phyloP scores from a whole-genome alignment of 2,797 vertebrate genomes.

The Rousettus madagascariensis region DNA sequence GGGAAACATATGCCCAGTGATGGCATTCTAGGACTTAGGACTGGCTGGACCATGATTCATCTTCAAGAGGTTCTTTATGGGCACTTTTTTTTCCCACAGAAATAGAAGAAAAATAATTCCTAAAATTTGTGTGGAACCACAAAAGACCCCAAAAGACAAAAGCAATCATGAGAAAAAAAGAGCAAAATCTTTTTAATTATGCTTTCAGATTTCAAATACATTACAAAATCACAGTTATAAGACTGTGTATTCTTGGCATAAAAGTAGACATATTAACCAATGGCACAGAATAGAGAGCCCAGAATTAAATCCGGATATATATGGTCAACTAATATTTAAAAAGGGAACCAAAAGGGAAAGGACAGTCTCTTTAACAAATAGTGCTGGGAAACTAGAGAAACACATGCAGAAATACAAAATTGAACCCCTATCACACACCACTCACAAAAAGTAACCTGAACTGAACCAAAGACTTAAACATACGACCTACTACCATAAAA shows the following conservation, averaged over 20 bases:
- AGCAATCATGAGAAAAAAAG: no score
- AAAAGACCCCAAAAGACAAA: no score
- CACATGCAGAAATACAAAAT: not conserved
- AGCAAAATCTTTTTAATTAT: not conserved
- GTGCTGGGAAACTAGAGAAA: not conserved
- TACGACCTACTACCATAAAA: not conserved
- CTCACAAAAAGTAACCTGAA: not conserved
- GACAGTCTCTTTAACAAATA: no score
- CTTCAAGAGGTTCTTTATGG: not conserved
- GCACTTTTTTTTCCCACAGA: not conserved
- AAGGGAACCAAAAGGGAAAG: not conserved
- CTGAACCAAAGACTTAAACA: not conserved
- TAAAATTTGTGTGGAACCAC: not conserved
- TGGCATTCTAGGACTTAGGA: no score
- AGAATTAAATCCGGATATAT: not conserved
- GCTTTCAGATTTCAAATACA: not conserved
- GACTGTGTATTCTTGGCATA: not conserved
- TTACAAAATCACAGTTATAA: not conserved
- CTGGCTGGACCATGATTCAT: not conserved
- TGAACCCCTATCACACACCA: not conserved
- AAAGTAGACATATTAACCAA: not conserved
- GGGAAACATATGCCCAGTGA: not conserved
- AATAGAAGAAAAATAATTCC: not conserved
- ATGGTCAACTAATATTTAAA: not conserved
- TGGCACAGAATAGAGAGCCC: not conserved